Conservation (phyloP, 2,113 vertebrate species). For the Furnarius figulus region DNA sequence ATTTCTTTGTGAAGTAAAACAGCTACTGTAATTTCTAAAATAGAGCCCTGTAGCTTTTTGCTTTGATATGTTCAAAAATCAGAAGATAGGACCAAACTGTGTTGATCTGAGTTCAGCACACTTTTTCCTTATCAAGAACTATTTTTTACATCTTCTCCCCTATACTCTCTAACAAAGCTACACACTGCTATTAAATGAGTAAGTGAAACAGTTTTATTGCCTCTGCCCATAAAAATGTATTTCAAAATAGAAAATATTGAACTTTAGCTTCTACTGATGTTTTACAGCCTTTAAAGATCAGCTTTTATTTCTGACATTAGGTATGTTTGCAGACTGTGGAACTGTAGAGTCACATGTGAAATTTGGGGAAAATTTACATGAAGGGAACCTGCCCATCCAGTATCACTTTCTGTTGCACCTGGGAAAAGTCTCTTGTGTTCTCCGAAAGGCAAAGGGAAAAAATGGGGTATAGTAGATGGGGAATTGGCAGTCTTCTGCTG, state of each 20-base stretch:
- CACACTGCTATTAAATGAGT: not conserved
- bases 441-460: not conserved
- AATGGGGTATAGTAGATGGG: not conserved
- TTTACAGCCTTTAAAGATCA: not conserved
- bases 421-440: not conserved
- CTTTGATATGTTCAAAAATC: not conserved
- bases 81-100: not conserved
- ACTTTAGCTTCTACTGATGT: not conserved
- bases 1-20: not conserved
- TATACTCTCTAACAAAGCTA: not conserved
- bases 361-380: not conserved
- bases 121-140: not conserved
- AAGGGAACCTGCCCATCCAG: not conserved
- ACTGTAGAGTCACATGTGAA: not conserved
- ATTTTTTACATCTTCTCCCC: not conserved
- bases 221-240: not conserved
- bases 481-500: not conserved
- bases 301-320: not conserved
- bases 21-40: not conserved
- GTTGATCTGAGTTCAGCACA: not conserved
- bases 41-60: not conserved
- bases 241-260: not conserved
- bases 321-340: not conserved
- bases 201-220: not conserved
- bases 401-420: not conserved